These are phyloP conservation scores for Corythornis vintsioides DNA, from an alignment of 2,113 vertebrate species.

Conservation along the genomic window DNA sequence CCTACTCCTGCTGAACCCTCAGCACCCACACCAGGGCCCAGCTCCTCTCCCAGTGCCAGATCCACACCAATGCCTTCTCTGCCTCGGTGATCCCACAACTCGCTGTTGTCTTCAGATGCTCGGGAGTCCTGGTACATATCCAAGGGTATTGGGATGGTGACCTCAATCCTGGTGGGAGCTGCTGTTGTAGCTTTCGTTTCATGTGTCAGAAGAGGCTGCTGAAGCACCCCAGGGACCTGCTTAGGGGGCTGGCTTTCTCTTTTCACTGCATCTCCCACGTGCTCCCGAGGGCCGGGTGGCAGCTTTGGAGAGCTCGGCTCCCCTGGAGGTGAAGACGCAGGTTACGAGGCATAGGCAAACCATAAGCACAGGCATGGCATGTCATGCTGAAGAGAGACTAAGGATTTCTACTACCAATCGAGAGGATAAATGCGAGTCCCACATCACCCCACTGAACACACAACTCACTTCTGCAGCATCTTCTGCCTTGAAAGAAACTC, in stretches of 20 bases:
- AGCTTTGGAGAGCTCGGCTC: not conserved
- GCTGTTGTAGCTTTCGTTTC: not conserved
- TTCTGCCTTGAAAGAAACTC: not conserved
- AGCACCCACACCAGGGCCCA: fast-evolving
- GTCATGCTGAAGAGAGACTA: not conserved
- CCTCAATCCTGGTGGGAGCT: constrained; percentile 35
- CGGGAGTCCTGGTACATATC: constrained; percentile 29
- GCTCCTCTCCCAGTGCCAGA: not conserved
- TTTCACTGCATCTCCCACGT: not conserved
- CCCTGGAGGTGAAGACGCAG: constrained; percentile 52
- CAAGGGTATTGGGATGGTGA: constrained; percentile 18
- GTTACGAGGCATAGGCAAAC: constrained; percentile 22
- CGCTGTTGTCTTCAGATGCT: not conserved
- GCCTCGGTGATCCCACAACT: not conserved
- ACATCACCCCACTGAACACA: not conserved
- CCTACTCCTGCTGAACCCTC: not conserved
- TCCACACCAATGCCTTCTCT: not conserved
- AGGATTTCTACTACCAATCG: not conserved
- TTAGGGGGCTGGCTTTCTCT: not conserved
- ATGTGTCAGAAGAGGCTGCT: not conserved
- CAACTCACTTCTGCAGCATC: not conserved
- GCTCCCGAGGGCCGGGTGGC: not conserved
- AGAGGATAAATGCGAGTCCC: not conserved
- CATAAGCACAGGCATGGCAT: constrained; percentile 32
- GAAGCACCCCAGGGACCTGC: not conserved